phyloP scores from a whole-genome alignment of 2,888 invertebrate species.

The Meandrusa payeni region DNA sequence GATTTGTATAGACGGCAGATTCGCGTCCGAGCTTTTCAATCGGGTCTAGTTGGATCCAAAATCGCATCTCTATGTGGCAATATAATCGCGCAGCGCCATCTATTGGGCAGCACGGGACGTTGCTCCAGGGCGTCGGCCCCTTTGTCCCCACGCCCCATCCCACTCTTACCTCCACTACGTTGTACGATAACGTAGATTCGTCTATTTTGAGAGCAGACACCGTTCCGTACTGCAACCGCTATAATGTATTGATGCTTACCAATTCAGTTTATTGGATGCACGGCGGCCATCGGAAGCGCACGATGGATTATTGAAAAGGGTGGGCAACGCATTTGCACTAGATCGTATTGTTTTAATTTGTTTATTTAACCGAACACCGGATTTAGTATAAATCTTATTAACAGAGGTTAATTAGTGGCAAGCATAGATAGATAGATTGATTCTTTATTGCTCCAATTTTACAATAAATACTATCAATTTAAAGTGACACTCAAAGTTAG shows the following conservation, averaged over 20 bases:
- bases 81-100: slow-evolving; percentile 66
- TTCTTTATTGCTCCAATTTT: too few relatives aligned
- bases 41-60: slow-evolving; percentile 40
- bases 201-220: slow-evolving; percentile 50
- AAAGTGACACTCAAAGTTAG: too few relatives aligned
- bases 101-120: slow-evolving; percentile 33
- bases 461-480: too few relatives aligned
- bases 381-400: too few relatives aligned
- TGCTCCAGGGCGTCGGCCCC: slow-evolving; percentile 26
- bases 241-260: slow-evolving; percentile 42
- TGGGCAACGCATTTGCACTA: neutral
- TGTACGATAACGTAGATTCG: slow-evolving; percentile 45
- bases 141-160: slow-evolving; percentile 32
- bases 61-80: slow-evolving; percentile 60
- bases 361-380: neutral
- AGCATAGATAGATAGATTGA: too few relatives aligned
- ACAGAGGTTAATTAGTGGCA: too few relatives aligned
- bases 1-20: slow-evolving; percentile 29
- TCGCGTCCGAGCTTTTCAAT: slow-evolving; percentile 45
- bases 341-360: slow-evolving; percentile 2
- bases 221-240: slow-evolving; percentile 40
- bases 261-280: slow-evolving; percentile 46
- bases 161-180: slow-evolving; percentile 50
- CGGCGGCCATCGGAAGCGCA: slow-evolving; percentile 6
- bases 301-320: slow-evolving; percentile 10